Evolutionary conservation across 1,140 invertebrate genomes (phyloP).

Genomic region (Drosophila sp.): DNA sequence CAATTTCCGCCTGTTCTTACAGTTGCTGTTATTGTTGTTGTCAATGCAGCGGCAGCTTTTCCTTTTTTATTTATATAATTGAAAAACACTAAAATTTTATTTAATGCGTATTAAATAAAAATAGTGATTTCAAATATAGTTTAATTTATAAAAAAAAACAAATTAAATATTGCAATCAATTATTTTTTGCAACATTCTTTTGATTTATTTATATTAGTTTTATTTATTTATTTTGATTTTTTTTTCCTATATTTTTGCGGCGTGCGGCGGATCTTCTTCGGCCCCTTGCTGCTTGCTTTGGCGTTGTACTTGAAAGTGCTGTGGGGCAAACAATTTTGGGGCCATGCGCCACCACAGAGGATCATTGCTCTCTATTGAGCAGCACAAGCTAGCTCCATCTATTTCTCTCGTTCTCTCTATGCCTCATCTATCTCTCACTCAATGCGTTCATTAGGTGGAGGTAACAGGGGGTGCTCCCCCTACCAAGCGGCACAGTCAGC

Average conservation of each 20-base stretch:
- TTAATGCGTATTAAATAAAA: constrained; percentile 72
- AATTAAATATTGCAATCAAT: not conserved
- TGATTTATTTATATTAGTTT: constrained; percentile 32
- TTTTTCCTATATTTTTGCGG: constrained; percentile 56
- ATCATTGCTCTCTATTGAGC: not conserved
- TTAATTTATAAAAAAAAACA: constrained; percentile 26
- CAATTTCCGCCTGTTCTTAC: constrained; percentile 14
- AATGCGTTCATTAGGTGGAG: constrained; percentile 32
- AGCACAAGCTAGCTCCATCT: not conserved
- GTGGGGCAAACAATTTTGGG: constrained; percentile 55
- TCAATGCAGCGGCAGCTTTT: constrained; percentile 27
- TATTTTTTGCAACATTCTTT: constrained; percentile 1
- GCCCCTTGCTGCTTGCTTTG: constrained; percentile 67
- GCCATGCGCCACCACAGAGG: constrained; percentile 55
- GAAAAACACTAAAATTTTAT: constrained; percentile 66
- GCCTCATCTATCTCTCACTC: not conserved
- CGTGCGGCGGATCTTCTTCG: constrained; percentile 53
- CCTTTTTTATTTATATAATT: constrained; percentile 64
- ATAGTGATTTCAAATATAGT: constrained; percentile 42
- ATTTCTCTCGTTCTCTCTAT: constrained; percentile 9
- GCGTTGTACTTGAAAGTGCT: constrained; percentile 76
- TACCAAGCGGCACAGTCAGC: not conserved
- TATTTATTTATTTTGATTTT: constrained; percentile 47
- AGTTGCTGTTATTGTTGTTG: constrained; percentile 38
- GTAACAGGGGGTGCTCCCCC: not conserved